Evolutionary conservation across 1,140 invertebrate species (phyloP).

Genomic region (Apocrypta bakeri): DNA sequence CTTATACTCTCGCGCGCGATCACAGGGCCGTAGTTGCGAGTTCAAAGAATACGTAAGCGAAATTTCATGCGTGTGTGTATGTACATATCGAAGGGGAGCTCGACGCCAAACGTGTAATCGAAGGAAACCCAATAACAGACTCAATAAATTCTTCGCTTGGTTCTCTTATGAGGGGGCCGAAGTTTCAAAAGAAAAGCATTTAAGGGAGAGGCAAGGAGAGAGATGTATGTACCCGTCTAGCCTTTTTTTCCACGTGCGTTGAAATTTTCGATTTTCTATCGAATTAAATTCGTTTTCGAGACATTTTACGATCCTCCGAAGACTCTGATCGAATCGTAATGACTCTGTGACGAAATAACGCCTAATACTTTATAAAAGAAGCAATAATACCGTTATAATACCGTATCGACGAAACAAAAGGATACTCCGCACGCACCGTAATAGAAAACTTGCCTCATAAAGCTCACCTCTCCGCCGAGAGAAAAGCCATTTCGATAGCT

Average conservation of each 20-base stretch:
- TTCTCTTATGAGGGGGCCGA: slow-evolving; percentile 10
- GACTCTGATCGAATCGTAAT: neutral
- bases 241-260: neutral
- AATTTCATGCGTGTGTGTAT: slow-evolving; percentile 43
- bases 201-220: slow-evolving; percentile 5
- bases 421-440: too few relatives aligned
- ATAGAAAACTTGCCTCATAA: slow-evolving; percentile 1
- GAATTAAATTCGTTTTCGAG: slow-evolving; percentile 11
- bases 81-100: slow-evolving; percentile 21
- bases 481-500: slow-evolving; percentile 24
- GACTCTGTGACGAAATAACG: neutral
- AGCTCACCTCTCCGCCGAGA: neutral
- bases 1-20: slow-evolving; percentile 11
- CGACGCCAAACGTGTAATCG: slow-evolving; percentile 50
- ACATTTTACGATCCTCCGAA: neutral
- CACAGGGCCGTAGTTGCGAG: slow-evolving; percentile 5
- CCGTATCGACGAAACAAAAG: too few relatives aligned
- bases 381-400: too few relatives aligned
- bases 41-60: slow-evolving; percentile 52
- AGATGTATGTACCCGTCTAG: neutral
- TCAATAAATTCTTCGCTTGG: slow-evolving; percentile 49
- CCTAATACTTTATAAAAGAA: too few relatives aligned
- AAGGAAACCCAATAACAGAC: slow-evolving; percentile 54
- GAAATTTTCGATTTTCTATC: slow-evolving; percentile 11
- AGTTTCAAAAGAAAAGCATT: slow-evolving; percentile 46